Percentiles rank a stretch among this genome's conserved stretches.
Conservation (phyloP, 2,888 invertebrate genomes). For the Tenthredo distinguenda region DNA sequence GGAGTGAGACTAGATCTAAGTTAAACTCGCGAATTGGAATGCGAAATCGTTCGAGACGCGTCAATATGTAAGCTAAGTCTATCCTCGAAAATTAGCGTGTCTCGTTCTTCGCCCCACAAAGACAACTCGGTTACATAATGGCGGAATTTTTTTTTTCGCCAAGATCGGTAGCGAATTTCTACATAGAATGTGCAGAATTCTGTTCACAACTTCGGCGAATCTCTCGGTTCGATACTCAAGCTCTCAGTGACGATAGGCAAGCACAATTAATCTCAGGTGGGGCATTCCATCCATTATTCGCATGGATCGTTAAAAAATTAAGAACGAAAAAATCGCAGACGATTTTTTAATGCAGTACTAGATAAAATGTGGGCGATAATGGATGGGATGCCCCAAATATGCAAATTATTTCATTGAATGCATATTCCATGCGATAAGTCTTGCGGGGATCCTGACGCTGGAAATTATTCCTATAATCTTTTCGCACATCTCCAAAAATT, state of each 20-base stretch:
- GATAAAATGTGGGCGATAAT: no score
- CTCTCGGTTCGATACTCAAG: not conserved
- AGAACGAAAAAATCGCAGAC: no score
- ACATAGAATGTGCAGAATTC: not conserved
- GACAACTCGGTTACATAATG: slow-evolving; percentile 2
- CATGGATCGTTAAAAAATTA: no score
- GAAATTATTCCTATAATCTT: not conserved
- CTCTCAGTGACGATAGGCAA: not conserved
- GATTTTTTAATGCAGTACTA: no score
- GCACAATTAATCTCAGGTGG: not conserved
- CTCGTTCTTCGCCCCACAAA: slow-evolving; percentile 4
- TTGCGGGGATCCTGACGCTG: not conserved
- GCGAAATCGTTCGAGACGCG: slow-evolving; percentile 23
- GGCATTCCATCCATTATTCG: no score
- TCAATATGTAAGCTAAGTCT: slow-evolving; percentile 47
- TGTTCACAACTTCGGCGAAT: not conserved
- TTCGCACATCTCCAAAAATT: not conserved
- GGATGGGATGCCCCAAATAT: not conserved
- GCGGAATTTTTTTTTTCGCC: not conserved
- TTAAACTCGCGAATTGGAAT: slow-evolving; percentile 18
- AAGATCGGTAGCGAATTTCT: not conserved
- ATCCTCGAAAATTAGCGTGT: slow-evolving; percentile 46
- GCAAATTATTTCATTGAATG: not conserved
- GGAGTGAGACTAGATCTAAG: not conserved
- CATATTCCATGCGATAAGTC: not conserved